Evolutionary conservation across 1,140 invertebrate genomes (phyloP).

Genomic region (Berghia stephanieae): DNA sequence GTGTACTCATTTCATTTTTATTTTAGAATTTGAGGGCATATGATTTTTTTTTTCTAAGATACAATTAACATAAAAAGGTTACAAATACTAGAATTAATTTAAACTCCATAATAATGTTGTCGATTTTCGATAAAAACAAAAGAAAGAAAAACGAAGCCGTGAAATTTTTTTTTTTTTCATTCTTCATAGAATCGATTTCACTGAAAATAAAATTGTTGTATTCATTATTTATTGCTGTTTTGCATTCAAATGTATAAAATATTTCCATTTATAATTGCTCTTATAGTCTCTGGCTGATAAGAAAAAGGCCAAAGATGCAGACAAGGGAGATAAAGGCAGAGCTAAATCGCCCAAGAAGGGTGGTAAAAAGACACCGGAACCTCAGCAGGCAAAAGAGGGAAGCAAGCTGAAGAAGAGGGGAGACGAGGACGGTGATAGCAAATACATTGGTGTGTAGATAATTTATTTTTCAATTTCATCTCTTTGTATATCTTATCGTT

Average conservation of each 20-base stretch:
- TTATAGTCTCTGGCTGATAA: conserved; percentile 48
- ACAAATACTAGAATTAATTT: too few species aligned
- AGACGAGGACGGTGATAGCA: conserved; percentile 62
- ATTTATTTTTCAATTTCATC: neutral
- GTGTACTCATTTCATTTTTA: too few species aligned
- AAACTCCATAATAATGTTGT: too few species aligned
- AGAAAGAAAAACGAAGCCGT: too few species aligned
- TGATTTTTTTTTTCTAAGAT: too few species aligned
- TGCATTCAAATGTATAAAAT: neutral
- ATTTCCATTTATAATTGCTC: neutral
- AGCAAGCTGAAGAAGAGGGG: conserved; percentile 65
- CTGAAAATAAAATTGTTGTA: too few species aligned
- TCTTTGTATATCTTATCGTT: neutral
- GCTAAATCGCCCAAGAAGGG: conserved; percentile 57
- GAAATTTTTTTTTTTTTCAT: too few species aligned
- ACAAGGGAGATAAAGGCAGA: conserved; percentile 48
- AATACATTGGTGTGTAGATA: conserved; percentile 62
- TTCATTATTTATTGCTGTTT: too few species aligned
- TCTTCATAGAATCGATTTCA: too few species aligned
- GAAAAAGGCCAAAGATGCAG: conserved; percentile 51
- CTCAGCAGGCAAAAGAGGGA: conserved; percentile 58
- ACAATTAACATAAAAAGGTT: too few species aligned
- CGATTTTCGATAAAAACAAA: too few species aligned
- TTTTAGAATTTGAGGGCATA: too few species aligned
- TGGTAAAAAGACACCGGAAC: conserved; percentile 63